These are phyloP conservation scores for Samia ricini DNA, from an alignment of 1,140 invertebrate genomes.

Conservation along the genomic window DNA sequence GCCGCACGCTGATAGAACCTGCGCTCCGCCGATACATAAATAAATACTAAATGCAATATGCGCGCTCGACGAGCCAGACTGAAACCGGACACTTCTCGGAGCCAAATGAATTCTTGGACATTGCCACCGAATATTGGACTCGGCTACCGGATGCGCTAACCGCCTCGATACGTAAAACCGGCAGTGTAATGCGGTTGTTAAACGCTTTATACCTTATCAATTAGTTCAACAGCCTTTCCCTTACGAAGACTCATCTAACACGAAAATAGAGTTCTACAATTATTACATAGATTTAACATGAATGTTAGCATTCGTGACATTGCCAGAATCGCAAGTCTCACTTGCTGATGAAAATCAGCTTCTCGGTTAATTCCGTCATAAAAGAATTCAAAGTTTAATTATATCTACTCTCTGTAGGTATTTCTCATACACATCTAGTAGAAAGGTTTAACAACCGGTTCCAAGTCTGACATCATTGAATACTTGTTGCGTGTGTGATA, in stretches of 20 bases:
- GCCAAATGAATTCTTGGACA: constrained; percentile 66
- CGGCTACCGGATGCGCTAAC: constrained; percentile 33
- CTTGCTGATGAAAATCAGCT: constrained; percentile 3
- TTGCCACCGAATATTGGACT: constrained; percentile 66
- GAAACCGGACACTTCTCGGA: constrained; percentile 74
- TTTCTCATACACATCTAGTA: constrained; percentile 28
- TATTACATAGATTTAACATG: neutral
- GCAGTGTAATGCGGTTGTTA: constrained; percentile 33
- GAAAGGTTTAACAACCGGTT: constrained; percentile 38
- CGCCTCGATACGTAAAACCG: constrained; percentile 37
- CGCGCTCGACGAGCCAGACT: constrained; percentile 67
- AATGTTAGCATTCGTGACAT: constrained; percentile 17
- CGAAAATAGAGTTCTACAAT: neutral
- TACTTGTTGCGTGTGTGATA: constrained; percentile 18
- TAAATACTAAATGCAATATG: constrained; percentile 71
- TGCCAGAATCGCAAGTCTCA: constrained; percentile 4
- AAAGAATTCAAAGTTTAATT: constrained; percentile 16
- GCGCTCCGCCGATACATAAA: constrained; percentile 67
- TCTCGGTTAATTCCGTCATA: neutral
- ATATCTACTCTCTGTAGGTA: constrained; percentile 28
- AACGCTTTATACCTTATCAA: constrained; percentile 28
- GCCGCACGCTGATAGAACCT: constrained; percentile 55
- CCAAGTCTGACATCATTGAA: constrained; percentile 22
- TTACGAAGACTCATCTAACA: constrained; percentile 5
- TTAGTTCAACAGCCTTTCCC: constrained; percentile 8